Evolutionary conservation across 2,888 invertebrate genomes (phyloP).

Genomic region (Fragum fragum): DNA sequence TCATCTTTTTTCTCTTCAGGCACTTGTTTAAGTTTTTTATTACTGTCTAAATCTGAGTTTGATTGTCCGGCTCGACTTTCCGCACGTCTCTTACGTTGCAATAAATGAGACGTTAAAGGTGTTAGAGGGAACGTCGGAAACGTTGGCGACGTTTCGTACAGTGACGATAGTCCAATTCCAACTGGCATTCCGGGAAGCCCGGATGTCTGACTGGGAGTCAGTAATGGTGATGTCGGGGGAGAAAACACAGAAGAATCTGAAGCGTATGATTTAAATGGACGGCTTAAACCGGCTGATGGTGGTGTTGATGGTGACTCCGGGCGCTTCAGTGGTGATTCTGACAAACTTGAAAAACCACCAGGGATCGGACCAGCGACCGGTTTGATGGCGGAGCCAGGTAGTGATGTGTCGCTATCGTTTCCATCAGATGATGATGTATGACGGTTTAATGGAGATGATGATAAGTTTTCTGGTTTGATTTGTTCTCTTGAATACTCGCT

Average conservation of each 20-base stretch:
- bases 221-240: constrained; percentile 62
- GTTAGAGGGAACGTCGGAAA: constrained; percentile 77
- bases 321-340: constrained; percentile 51
- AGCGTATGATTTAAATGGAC: constrained; percentile 80
- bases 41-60: constrained; percentile 55
- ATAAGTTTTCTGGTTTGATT: constrained; percentile 62
- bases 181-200: constrained; percentile 68
- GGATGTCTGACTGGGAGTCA: constrained; percentile 59
- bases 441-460: constrained; percentile 49
- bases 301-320: constrained; percentile 40
- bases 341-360: constrained; percentile 32
- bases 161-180: constrained; percentile 62
- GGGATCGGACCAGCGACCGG: constrained; percentile 63
- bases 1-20: constrained; percentile 80
- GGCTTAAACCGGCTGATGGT: constrained; percentile 48
- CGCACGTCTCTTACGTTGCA: constrained; percentile 79
- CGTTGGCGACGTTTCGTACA: constrained; percentile 68
- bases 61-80: constrained; percentile 70
- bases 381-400: constrained; percentile 49
- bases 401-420: constrained; percentile 65
- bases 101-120: constrained; percentile 79
- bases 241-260: constrained; percentile 70
- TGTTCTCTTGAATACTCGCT: constrained; percentile 26
- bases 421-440: constrained; percentile 59
- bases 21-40: constrained; percentile 74